Evolutionary conservation across 1,140 invertebrate species (phyloP), one percentile per base, ranked within the genome.

Genomic region (Trachelipus rathkii): DNA sequence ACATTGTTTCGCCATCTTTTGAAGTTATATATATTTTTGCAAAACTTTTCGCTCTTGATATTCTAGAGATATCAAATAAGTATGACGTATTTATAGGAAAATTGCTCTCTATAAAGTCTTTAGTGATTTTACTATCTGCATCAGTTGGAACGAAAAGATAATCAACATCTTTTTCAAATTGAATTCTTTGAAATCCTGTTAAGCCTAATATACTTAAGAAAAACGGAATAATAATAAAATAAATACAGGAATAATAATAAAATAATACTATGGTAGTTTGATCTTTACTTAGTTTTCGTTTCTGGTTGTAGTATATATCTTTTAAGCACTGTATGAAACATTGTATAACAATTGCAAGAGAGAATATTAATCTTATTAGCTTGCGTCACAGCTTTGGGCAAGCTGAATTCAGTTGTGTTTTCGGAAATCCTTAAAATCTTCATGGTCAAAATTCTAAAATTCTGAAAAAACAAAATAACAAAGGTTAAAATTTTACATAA

Each of bases 111-210:
- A 94, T 91, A 71, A 95, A 88, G n/a, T 89, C 88, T 79, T 94
- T 88, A 82, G 95, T 94, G 71, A 87, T 84, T 78, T 85, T 86
- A 5, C 84, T 93, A 73, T 91, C 90, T 0, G 94, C 94, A 82
- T 92, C 91, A 72, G 93, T 87, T 0, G 94, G 94, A 13, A 92
- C 94, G 86, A 96, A 96, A 7, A 96, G 87, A 85, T 95, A 96
- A 84, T 95, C 94, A 0, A 94, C 93, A 85, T 96, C 94, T 84
- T 95, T 94, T 87, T 95, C 92, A 85, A 94, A 95, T 79, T 92
- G 86, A 72, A 95, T 89, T 83, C 89, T 88, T 85, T 95, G 94
- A 79, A 82, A 84, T 73, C 95, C 95, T 21, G 94, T 95, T 82
- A 93, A 89, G 83, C 93, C 93, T 60, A 95, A 88, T 66, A 91